Evolutionary conservation across 2,113 vertebrate genomes (phyloP), one percentile per base, ranked within the genome.

Genomic region (Bostrychus sinensis): DNA sequence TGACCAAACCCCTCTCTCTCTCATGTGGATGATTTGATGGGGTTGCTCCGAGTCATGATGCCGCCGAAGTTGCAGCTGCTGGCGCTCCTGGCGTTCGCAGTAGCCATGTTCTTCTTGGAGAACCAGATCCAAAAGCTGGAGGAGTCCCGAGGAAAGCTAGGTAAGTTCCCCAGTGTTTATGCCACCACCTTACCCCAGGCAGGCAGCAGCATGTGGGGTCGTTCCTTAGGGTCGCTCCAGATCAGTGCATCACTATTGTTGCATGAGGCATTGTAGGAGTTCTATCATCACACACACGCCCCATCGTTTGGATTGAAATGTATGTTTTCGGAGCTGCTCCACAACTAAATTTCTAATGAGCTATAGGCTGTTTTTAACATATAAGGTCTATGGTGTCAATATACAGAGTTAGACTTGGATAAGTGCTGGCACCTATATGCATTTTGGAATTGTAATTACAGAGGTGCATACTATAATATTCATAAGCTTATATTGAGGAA

Each of bases 91-190:
- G 93, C 93, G 62, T 98, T 98, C 89, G 93, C 93, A 51, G 92
- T 97, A 82, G 92, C 92, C 78, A 95, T 97, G 92, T 91, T 98
- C 56, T 95, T 96, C 89, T 85, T 98, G 89, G 96, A 96, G 92
- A 98, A 96, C 88, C 96, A 98, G 91, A 95, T 98, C 87, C 96
- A 98, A 92, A 96, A 97, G 83, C 95, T 97, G 91, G 96, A 98
- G 87, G 95, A 98, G 92, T 97, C 95, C 91, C 92, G 92, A 48
- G 93, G 93, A 82, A 98, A 98, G 91, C 95, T 98, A 32, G 96
- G 96, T 98, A 88, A 96, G 95, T 60, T 64, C 11, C 13, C 45
- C 20, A 34, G 32, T 34, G 32, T 34, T 37, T 11, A 17, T 19
- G 14, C 23, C 56, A 53, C 16, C 6, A 3, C 59, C 39, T 41